phyloP scores from a whole-genome alignment of 2,113 vertebrate genomes.

The Cottus gobio region DNA sequence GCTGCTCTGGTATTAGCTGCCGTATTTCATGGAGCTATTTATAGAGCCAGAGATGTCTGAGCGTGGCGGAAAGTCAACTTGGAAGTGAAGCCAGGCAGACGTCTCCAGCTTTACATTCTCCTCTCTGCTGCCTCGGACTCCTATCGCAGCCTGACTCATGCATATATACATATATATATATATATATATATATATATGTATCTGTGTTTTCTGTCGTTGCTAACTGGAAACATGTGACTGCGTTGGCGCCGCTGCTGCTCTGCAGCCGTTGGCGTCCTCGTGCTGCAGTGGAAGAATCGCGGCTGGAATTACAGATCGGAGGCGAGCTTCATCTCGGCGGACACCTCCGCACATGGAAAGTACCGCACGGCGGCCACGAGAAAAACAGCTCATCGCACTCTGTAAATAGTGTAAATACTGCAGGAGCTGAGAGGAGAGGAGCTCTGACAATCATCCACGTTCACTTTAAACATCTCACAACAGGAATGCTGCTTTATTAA shows the following conservation, averaged over 20 bases:
- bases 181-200: background rate
- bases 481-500: no score
- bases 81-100: slow-evolving; percentile 62
- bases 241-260: slow-evolving; percentile 63
- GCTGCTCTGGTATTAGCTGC: slow-evolving; percentile 64
- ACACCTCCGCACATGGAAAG: slow-evolving; percentile 78
- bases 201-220: slow-evolving; percentile 43
- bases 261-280: slow-evolving; percentile 46
- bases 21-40: slow-evolving; percentile 67
- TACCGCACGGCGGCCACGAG: slow-evolving; percentile 59
- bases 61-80: slow-evolving; percentile 69
- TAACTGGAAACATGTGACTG: slow-evolving; percentile 63
- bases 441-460: no score
- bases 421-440: background rate
- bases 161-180: background rate
- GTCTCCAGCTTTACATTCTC: slow-evolving; percentile 28
- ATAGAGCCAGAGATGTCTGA: slow-evolving; percentile 69
- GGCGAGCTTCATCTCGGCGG: slow-evolving; percentile 68
- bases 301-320: slow-evolving; percentile 73
- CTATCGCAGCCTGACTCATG: background rate
- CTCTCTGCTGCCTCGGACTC: no score
- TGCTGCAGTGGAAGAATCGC: slow-evolving; percentile 70
- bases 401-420: slow-evolving; percentile 49
- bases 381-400: slow-evolving; percentile 63
- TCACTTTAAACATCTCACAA: no score